phyloP scores from a whole-genome alignment of 2,888 invertebrate species.

The Perithous albicinctus region DNA sequence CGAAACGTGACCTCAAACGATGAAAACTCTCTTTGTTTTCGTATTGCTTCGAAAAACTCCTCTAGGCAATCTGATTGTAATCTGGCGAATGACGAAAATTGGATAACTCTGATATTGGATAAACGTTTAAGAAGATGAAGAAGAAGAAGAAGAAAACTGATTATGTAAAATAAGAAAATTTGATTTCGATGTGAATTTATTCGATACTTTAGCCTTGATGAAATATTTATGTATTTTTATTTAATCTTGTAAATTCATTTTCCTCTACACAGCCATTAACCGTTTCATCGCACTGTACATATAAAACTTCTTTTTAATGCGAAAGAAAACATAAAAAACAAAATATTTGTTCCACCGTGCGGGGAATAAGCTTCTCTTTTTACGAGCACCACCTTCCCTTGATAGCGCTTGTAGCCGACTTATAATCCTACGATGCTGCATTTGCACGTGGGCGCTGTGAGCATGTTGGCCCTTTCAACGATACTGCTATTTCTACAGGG shows the following conservation, averaged over 20 bases:
- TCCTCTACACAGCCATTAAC: too few relatives aligned
- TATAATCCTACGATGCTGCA: not conserved
- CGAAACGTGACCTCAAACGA: constrained; percentile 62
- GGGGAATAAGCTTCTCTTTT: not conserved
- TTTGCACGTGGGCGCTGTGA: not conserved
- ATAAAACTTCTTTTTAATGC: not conserved
- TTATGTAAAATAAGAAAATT: not conserved
- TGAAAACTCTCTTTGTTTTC: constrained; percentile 1
- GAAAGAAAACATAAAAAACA: not conserved
- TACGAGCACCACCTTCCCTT: not conserved
- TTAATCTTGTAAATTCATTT: too few relatives aligned
- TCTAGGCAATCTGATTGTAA: constrained; percentile 8
- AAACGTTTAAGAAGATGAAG: not conserved
- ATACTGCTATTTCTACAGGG: not conserved
- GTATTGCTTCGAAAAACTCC: constrained; percentile 7
- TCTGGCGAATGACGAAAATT: not conserved
- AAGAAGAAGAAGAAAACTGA: not conserved
- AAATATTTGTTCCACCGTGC: not conserved
- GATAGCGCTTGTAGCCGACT: not conserved
- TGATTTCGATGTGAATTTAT: not conserved
- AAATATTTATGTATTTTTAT: too few relatives aligned
- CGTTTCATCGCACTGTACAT: too few relatives aligned
- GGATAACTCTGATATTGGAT: not conserved
- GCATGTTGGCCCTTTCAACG: too few relatives aligned
- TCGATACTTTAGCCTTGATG: not conserved